These are phyloP conservation scores for Spatulosminthurus flaviceps DNA, from an alignment of 2,888 invertebrate species.

Conservation along the genomic window DNA sequence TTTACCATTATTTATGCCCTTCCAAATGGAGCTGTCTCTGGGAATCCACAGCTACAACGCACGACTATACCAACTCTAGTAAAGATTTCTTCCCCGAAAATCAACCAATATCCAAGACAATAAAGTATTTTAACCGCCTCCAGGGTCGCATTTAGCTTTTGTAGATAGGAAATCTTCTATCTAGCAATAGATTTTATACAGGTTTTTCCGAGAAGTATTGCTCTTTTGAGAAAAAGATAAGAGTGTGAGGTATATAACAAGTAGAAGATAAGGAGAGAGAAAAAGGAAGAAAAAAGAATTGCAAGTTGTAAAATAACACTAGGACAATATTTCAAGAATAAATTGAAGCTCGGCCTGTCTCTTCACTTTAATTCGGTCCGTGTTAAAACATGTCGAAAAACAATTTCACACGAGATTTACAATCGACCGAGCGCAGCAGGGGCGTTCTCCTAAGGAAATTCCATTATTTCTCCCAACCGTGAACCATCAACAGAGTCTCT, in stretches of 20 bases:
- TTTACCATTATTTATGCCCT: not conserved
- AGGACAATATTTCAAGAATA: slow-evolving; percentile 28
- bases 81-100: not conserved
- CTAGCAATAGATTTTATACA: not conserved
- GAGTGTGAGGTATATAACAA: not conserved
- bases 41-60: too few relatives aligned
- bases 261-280: not conserved
- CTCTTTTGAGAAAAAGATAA: not conserved
- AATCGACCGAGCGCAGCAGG: slow-evolving; percentile 29
- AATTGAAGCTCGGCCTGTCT: slow-evolving; percentile 30
- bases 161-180: not conserved
- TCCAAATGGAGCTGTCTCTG: not conserved
- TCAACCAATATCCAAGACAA: not conserved
- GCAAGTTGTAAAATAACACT: slow-evolving; percentile 15
- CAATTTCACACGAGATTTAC: slow-evolving; percentile 29
- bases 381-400: slow-evolving; percentile 23
- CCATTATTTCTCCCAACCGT: slow-evolving; percentile 11
- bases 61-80: too few relatives aligned
- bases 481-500: slow-evolving; percentile 13
- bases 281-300: not conserved
- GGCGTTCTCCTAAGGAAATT: slow-evolving; percentile 24
- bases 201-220: not conserved
- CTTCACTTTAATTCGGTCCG: slow-evolving; percentile 11
- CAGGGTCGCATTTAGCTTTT: not conserved
- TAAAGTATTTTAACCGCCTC: slow-evolving; percentile 18